Evolutionary conservation across 2,888 invertebrate genomes (phyloP).

Genomic region (Lasioglossum calceatum): DNA sequence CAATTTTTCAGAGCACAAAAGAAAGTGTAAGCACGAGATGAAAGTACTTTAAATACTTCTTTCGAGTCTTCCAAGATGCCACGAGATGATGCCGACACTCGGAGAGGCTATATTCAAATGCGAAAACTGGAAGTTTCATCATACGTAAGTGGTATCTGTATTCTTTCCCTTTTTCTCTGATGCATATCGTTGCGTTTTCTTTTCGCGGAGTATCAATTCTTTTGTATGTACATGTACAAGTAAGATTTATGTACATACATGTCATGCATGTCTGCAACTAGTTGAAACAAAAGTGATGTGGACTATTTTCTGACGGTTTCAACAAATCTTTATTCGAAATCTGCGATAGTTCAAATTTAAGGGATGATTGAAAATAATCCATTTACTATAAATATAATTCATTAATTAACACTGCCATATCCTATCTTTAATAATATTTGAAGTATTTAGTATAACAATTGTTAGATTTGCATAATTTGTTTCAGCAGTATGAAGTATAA

Average conservation of each 20-base stretch:
- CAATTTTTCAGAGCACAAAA: not conserved
- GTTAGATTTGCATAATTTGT: not conserved
- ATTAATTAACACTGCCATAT: no score
- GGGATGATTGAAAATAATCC: not conserved
- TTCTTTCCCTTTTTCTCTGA: not conserved
- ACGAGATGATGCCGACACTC: not conserved
- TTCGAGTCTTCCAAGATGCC: not conserved
- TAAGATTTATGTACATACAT: no score
- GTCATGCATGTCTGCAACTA: not conserved
- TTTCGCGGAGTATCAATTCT: not conserved
- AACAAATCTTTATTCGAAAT: not conserved
- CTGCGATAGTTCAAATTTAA: not conserved
- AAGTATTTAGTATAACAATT: not conserved
- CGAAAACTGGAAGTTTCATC: not conserved
- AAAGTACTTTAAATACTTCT: not conserved
- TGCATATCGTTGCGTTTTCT: not conserved
- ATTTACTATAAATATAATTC: no score
- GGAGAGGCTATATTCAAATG: not conserved
- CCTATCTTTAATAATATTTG: not conserved
- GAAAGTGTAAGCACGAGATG: not conserved
- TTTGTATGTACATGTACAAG: not conserved
- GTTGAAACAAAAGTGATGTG: not conserved
- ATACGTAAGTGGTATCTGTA: constrained; percentile 4
- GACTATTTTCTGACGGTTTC: not conserved
- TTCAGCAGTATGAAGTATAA: not conserved